Percentiles rank a stretch among this genome's conserved stretches.
phyloP scores from a whole-genome alignment of 2,113 vertebrate species.

The Callipepla californica region DNA sequence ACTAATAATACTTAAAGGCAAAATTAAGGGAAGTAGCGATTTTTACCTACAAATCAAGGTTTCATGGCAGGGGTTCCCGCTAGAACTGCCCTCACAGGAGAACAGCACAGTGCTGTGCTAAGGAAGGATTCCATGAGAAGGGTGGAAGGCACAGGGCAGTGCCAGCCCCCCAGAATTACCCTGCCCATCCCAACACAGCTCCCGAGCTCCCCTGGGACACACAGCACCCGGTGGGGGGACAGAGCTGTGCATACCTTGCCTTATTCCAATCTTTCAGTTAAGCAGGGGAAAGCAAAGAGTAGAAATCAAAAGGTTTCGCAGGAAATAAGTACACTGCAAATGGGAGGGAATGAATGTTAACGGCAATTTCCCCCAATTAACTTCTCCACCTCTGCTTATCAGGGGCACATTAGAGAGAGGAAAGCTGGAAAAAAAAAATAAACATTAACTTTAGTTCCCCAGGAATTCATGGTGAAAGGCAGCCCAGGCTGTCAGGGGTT shows the following conservation, averaged over 20 bases:
- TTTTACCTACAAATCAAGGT: neutral
- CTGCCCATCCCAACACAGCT: no score
- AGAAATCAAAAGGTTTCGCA: neutral
- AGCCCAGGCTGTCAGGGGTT: neutral
- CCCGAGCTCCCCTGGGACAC: no score
- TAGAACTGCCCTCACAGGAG: neutral
- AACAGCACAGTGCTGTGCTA: neutral
- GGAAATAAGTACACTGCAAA: neutral
- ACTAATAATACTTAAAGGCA: conserved; percentile 67
- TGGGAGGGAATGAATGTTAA: fast-evolving
- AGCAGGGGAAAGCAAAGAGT: neutral
- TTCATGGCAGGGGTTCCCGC: neutral
- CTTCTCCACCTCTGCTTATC: neutral
- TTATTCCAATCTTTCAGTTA: no score
- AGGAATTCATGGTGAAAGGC: neutral
- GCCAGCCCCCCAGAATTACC: neutral
- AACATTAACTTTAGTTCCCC: neutral
- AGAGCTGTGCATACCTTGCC: no score
- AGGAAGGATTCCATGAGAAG: neutral
- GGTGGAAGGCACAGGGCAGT: neutral
- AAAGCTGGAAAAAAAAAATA: neutral
- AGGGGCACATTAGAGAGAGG: neutral
- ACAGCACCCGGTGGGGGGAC: neutral
- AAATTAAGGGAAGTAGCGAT: conserved; percentile 46
- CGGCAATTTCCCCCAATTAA: neutral